Evolutionary conservation across 2,888 invertebrate genomes (phyloP), one percentile per base, ranked within the genome.

Genomic region (Mimumesa dahlbomi): DNA sequence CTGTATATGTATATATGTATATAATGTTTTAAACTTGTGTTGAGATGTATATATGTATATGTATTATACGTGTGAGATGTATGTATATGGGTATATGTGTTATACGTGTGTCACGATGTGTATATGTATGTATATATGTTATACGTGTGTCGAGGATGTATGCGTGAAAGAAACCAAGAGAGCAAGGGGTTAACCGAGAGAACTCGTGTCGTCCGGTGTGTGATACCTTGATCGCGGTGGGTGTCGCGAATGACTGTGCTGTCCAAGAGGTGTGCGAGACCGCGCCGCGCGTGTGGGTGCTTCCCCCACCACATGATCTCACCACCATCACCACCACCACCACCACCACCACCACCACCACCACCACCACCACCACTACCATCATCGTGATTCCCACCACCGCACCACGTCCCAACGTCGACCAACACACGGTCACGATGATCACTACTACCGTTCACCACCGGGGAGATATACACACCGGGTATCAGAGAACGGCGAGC

Each of bases 161-260:
- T 14, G 48, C 16, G 16, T 0, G 45, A 36, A 38, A 38, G 18
- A 19, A 57, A 36, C 13, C 5, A 18, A n/a, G 56, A 19, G 36
- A 18, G 18, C 56, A 21, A n/a, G 56, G 79, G 79, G 72, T 80
- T 69, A 69, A 71, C 66, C 71, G 73, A 71, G 68, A 63, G 70
- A 76, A 79, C 69, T 69, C 66, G 73, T 73, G 77, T 77, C 75
- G 79, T 71, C 73, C 68, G 65, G 61, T 67, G 72, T 63, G 74
- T 59, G 80, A 74, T 83, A 78, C 79, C 77, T 80, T 71, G 79
- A 79, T 79, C 76, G 76, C 82, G 75, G 77, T 79, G 79, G 83
- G 77, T 81, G 81, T 79, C 79, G 80, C 81, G 82, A 80, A 82
- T 81, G 75, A 83, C 81, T 78, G 77, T 77, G 77, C 79, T 54